Evolutionary conservation across 2,113 vertebrate species (phyloP).

Genomic region (Oryzias melastigma): DNA sequence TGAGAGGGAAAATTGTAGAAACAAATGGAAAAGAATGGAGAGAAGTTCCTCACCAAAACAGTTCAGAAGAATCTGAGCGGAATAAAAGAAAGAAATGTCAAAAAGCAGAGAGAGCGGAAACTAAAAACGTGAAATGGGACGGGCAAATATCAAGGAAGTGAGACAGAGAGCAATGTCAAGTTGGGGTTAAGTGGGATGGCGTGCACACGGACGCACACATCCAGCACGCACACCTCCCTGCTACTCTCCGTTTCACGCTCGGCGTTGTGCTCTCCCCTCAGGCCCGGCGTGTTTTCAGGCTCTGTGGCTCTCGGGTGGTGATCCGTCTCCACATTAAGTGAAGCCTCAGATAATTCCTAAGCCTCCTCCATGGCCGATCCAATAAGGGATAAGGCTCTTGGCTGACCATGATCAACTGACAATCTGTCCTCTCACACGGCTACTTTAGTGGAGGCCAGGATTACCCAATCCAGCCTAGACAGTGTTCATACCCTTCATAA

Average conservation of each 20-base stretch:
- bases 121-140: constrained; percentile 7
- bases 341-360: constrained; percentile 95
- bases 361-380: constrained; percentile 92
- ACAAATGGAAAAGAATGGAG: too few relatives aligned
- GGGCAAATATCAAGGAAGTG: constrained; percentile 15
- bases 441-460: constrained; percentile 82
- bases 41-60: background rate
- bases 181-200: constrained; percentile 68
- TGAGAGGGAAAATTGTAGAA: too few relatives aligned
- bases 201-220: constrained; percentile 14
- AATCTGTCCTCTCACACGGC: constrained; percentile 87
- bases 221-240: constrained; percentile 28
- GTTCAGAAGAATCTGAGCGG: background rate
- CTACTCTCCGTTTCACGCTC: constrained; percentile 17
- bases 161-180: constrained; percentile 53
- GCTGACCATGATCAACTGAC: constrained; percentile 89
- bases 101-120: background rate
- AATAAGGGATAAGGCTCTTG: constrained; percentile 89
- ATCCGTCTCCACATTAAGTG: constrained; percentile 90
- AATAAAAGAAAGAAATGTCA: background rate
- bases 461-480: constrained; percentile 73
- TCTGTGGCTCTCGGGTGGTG: constrained; percentile 79
- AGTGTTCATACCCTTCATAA: constrained; percentile 56
- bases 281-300: constrained; percentile 60
- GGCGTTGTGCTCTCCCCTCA: constrained; percentile 37